Evolutionary conservation across 2,113 vertebrate genomes (phyloP).

Genomic region (Alectura lathami): DNA sequence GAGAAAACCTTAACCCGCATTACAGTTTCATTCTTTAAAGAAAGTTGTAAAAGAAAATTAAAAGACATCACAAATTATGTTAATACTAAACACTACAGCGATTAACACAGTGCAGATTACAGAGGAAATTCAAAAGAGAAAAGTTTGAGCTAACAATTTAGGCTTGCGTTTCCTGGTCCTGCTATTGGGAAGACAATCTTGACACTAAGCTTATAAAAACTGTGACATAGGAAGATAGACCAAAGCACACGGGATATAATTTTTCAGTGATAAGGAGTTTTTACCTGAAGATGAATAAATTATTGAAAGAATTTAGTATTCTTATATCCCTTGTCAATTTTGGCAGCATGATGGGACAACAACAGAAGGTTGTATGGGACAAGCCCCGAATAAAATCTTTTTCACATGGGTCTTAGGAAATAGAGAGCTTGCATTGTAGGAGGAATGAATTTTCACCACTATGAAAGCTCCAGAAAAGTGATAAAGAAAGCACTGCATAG

Average conservation of each 20-base stretch:
- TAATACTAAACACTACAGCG: not conserved
- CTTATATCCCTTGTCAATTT: accelerated
- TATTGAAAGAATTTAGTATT: not conserved
- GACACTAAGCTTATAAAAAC: not conserved
- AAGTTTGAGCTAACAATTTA: not conserved
- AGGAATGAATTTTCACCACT: not conserved
- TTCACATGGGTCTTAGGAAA: not conserved
- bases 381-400: not conserved
- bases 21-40: not conserved
- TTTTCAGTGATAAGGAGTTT: not conserved
- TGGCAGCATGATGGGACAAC: not conserved
- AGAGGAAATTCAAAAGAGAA: not conserved
- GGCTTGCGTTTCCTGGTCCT: accelerated
- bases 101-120: not conserved
- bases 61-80: not conserved
- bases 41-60: not conserved
- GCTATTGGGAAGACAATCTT: not conserved
- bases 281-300: not conserved
- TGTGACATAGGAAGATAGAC: not conserved
- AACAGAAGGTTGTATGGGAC: not conserved
- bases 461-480: not conserved
- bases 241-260: not conserved
- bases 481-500: not conserved
- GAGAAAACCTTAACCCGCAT: not conserved
- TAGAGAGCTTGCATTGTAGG: not conserved